Evolutionary conservation across 2,888 invertebrate species (phyloP).

Genomic region (Ceriagrion tenellum): DNA sequence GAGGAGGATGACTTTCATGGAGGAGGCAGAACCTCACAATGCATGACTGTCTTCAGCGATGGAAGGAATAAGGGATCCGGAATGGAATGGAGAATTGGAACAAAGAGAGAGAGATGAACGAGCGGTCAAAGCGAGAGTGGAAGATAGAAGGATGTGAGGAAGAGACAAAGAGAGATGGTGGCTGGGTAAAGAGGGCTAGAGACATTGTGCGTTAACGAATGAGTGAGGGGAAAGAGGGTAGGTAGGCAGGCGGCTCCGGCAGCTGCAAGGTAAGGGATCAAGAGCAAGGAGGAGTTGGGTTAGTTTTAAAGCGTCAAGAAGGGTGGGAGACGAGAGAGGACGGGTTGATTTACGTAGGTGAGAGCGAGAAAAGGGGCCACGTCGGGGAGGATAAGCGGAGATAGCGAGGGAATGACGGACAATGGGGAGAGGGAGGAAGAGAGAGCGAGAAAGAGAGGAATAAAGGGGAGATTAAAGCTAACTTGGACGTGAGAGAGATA

Average conservation of each 20-base stretch:
- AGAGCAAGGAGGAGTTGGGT: neutral
- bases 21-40: neutral
- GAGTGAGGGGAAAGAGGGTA: neutral
- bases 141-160: neutral
- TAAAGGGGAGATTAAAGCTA: neutral
- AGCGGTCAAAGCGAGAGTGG: neutral
- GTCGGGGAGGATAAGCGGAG: neutral
- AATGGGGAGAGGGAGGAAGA: neutral
- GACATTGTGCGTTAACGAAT: neutral
- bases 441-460: neutral
- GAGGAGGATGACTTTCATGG: neutral
- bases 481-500: neutral
- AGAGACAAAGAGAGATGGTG: neutral
- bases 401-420: neutral
- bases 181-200: neutral
- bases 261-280: neutral
- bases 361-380: neutral
- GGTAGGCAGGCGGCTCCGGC: neutral
- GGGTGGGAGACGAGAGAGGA: neutral
- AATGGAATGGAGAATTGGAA: neutral
- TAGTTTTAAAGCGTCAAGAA: neutral
- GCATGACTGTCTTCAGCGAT: neutral
- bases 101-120: neutral
- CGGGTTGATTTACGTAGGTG: conserved; percentile 11
- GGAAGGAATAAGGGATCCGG: too few relatives aligned